Evolutionary conservation across 2,888 invertebrate species (phyloP), one percentile per base, ranked within the genome.

Genomic region (Napeogenes sylphis): DNA sequence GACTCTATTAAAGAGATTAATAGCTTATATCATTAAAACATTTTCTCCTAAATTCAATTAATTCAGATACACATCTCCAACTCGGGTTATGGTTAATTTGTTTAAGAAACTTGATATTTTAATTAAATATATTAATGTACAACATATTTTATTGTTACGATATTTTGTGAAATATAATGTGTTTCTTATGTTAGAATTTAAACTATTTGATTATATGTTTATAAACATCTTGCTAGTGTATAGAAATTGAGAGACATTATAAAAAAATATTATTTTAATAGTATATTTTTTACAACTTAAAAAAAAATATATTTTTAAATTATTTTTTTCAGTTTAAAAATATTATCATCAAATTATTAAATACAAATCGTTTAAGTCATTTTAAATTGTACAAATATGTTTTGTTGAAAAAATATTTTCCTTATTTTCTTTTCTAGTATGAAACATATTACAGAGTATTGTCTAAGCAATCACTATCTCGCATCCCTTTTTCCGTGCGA

Each of bases 1-100:
- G 87, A 82, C 90, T 90, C 87, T 87, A 90, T 90, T 90, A 87
- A 86, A 82, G 77, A 84, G 90, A 90, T 90, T 89, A 87, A 90
- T 89, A 80, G 83, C 74, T 75, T 78, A 80, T 82, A 85, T 83
- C 82, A 78, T 74, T 80, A 81, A 77, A 83, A 85, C 69, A 75
- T 80, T 85, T 85, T 83, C 84, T 79, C 75, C 69, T 78, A 90
- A 88, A 90, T 90, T 89, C 86, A 89, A 90, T 90, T 87, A 89
- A 84, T 84, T 77, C 78, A 73, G 85, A 86, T 86, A 83, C 76
- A 73, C 73, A 83, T 86, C 80, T 80, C 70, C 59, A 70, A 71
- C 65, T 66, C 64, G 72, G 71, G 71, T 61, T 64, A 65, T 67
- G 63, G 64, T 66, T 63, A 68, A 71, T 73, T 72, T 71, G 68